phyloP scores from a whole-genome alignment of 2,797 vertebrate genomes.

The Erethizon dorsatum region DNA sequence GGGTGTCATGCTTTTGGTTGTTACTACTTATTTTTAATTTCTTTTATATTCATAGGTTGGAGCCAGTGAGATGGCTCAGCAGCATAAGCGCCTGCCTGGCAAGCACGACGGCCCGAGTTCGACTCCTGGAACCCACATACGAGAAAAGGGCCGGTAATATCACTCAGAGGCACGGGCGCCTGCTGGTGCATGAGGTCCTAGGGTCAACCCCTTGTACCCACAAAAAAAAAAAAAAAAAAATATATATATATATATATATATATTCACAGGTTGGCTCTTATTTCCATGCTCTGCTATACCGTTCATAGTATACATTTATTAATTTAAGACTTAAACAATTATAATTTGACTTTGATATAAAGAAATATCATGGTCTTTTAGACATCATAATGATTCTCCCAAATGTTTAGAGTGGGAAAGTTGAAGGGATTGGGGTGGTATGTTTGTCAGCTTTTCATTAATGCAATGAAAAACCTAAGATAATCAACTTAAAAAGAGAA shows the following conservation, averaged over 20 bases:
- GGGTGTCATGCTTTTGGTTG: neutral
- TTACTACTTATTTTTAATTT: conserved; percentile 14
- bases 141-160: no score
- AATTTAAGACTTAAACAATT: neutral
- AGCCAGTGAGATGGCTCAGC: no score
- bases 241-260: no score
- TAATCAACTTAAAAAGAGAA: neutral
- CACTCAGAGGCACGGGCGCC: no score
- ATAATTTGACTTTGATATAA: neutral
- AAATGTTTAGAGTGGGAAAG: neutral
- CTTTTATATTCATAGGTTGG: neutral
- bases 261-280: neutral
- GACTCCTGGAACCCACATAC: no score
- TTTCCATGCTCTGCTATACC: neutral
- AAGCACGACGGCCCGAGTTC: no score
- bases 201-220: no score
- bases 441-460: neutral
- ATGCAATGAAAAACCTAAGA: neutral
- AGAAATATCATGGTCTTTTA: neutral
- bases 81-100: no score
- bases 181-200: no score
- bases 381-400: neutral
- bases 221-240: no score
- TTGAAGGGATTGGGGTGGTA: neutral
- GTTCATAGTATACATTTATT: neutral